These are phyloP conservation scores for Hyposoter didymator DNA, from an alignment of 2,888 invertebrate genomes.

Conservation along the genomic window DNA sequence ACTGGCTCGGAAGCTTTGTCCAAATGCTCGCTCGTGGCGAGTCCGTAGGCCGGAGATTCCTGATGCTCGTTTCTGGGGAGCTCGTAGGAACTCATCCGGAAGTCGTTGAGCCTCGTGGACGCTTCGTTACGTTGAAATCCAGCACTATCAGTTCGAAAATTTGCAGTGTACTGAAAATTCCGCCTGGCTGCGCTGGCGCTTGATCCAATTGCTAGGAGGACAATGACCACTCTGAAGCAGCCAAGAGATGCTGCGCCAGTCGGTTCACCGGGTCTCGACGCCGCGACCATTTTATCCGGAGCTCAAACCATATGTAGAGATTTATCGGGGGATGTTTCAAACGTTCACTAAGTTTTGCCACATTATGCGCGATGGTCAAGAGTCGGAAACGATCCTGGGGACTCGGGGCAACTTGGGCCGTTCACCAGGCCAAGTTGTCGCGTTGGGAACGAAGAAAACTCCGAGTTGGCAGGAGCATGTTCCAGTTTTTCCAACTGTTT, in stretches of 20 bases:
- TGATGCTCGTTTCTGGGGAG: not conserved
- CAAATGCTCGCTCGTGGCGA: no score
- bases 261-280: not conserved
- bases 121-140: constrained; percentile 3
- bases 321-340: not conserved
- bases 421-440: not conserved
- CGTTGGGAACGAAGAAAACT: not conserved
- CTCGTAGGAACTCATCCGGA: not conserved
- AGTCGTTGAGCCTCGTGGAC: not conserved
- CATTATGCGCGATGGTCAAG: not conserved
- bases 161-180: not conserved
- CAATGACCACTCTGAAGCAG: not conserved
- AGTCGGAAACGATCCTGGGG: not conserved
- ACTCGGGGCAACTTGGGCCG: not conserved
- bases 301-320: not conserved
- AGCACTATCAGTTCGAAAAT: not conserved
- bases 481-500: not conserved
- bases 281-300: not conserved
- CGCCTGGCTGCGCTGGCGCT: not conserved
- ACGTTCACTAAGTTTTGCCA: not conserved
- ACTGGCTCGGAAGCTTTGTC: not conserved
- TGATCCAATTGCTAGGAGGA: not conserved
- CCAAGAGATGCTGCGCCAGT: not conserved
- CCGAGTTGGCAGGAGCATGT: not conserved
- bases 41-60: constrained; percentile 1